Percentiles rank a stretch among this genome's conserved stretches.
phyloP scores from a whole-genome alignment of 2,888 invertebrate species.

The Fragum whitleyi region DNA sequence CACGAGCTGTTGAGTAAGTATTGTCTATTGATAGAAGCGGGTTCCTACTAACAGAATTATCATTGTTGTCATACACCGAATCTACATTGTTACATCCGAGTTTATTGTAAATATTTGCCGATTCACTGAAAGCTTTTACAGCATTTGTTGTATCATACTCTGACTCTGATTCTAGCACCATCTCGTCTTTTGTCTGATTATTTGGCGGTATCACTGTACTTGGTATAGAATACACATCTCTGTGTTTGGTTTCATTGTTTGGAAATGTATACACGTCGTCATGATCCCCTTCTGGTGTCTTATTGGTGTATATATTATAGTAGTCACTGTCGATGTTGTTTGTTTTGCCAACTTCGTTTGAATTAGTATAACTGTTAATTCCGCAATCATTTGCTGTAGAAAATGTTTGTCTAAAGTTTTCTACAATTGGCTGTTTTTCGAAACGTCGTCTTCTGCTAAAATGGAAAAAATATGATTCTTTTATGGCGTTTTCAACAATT shows the following conservation, averaged over 20 bases:
- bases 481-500: too few relatives aligned
- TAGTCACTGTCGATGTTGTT: not conserved
- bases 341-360: not conserved
- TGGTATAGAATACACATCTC: not conserved
- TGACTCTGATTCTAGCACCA: not conserved
- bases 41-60: not conserved
- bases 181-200: not conserved
- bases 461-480: too few relatives aligned
- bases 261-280: not conserved
- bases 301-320: not conserved
- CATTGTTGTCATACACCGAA: not conserved
- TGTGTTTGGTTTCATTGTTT: not conserved
- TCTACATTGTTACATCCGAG: not conserved
- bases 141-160: not conserved
- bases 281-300: not conserved
- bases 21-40: not conserved
- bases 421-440: not conserved
- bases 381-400: not conserved
- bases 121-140: not conserved
- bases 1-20: not conserved
- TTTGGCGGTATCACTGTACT: not conserved
- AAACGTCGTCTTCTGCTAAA: too few relatives aligned
- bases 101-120: not conserved
- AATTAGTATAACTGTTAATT: not conserved
- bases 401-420: not conserved